phyloP scores from a whole-genome alignment of 2,797 vertebrate genomes.

The Lepilemur septentrionalis region DNA sequence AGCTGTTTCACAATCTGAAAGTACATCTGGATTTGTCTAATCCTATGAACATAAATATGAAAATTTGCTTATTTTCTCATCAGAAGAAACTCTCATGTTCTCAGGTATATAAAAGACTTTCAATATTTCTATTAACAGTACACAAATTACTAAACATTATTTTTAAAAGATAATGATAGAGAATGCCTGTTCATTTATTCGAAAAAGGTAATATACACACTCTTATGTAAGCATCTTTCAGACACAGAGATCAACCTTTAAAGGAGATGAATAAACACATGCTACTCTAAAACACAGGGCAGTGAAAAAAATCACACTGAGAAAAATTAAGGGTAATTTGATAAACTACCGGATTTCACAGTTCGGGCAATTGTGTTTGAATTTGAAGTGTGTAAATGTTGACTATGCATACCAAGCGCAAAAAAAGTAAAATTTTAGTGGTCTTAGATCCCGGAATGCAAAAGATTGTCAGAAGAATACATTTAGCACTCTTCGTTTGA shows the following conservation, averaged over 20 bases:
- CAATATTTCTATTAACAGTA: not conserved
- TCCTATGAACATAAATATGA: not conserved
- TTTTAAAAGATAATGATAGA: not conserved
- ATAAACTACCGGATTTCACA: not conserved
- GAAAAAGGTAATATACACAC: not conserved
- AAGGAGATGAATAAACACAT: not conserved
- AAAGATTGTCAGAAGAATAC: not conserved
- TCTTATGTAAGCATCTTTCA: not conserved
- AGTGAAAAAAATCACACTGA: not conserved
- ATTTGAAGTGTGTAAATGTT: not conserved
- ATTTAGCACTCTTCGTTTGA: not conserved
- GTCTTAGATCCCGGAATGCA: not conserved
- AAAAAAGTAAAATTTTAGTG: not conserved
- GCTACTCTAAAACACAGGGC: not conserved
- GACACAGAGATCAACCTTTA: not conserved
- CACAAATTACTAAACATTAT: not conserved
- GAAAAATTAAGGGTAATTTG: not conserved
- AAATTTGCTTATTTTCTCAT: conserved; percentile 49
- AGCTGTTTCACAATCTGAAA: conserved; percentile 42
- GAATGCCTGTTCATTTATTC: not conserved
- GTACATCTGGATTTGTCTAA: conserved; percentile 33
- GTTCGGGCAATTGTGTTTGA: not conserved
- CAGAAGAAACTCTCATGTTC: conserved; percentile 14
- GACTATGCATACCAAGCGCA: not conserved
- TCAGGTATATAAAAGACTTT: not conserved